phyloP scores from a whole-genome alignment of 2,797 vertebrate genomes.

The Acanthornis magna region DNA sequence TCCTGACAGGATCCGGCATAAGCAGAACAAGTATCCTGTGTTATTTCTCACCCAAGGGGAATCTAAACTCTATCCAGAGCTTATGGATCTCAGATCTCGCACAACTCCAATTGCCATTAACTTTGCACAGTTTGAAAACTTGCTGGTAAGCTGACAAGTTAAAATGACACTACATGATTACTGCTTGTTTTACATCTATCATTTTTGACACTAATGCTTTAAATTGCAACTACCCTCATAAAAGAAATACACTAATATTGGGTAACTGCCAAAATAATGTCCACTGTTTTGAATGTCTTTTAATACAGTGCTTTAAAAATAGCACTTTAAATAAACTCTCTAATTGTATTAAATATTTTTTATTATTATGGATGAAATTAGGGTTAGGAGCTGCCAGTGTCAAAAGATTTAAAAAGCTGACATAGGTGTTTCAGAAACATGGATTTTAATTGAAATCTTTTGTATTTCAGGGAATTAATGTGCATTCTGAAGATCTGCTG shows the following conservation, averaged over 20 bases:
- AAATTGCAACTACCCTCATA: background rate
- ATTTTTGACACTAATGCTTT: background rate
- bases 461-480: conserved; percentile 88
- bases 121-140: conserved; percentile 95
- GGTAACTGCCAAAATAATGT: background rate
- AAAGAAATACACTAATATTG: background rate
- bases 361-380: background rate
- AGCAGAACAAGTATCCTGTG: conserved; percentile 98
- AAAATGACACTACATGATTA: background rate
- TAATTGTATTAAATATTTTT: background rate
- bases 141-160: conserved; percentile 82
- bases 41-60: conserved; percentile 96
- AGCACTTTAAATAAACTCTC: background rate
- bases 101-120: conserved; percentile 92
- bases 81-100: conserved; percentile 94
- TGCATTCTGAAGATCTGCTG: conserved; percentile 91
- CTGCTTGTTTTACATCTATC: background rate
- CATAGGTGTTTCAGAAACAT: background rate
- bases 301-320: background rate
- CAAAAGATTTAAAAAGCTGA: background rate
- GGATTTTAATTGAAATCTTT: background rate
- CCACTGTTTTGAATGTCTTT: background rate
- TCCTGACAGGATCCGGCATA: conserved; percentile 87
- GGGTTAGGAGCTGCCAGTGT: background rate
- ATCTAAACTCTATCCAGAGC: conserved; percentile 86